These are phyloP conservation scores for Camarhynchus parvulus DNA, from an alignment of 2,113 vertebrate species.

Conservation along the genomic window DNA sequence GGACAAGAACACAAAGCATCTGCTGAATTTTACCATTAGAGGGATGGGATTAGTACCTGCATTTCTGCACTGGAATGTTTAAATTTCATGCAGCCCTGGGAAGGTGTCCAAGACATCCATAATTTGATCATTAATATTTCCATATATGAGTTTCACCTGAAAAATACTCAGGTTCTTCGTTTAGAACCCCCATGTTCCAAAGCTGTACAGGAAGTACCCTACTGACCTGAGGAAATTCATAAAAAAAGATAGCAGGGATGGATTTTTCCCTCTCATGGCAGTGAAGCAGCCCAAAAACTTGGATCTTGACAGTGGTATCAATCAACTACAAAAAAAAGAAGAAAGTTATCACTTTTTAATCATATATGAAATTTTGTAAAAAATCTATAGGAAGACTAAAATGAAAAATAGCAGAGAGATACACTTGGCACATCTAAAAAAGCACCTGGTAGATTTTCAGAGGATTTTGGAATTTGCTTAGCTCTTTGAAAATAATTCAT, in stretches of 20 bases:
- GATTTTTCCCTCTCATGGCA: neutral
- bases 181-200: neutral
- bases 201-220: neutral
- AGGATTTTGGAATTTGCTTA: neutral
- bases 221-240: neutral
- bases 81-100: neutral
- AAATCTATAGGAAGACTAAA: neutral
- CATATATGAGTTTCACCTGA: neutral
- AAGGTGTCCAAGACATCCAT: neutral
- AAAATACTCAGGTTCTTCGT: neutral
- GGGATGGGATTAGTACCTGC: neutral
- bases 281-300: neutral
- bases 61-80: neutral
- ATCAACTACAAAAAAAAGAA: neutral
- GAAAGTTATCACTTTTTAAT: neutral
- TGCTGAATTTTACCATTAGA: neutral
- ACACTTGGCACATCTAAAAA: neutral
- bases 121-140: neutral
- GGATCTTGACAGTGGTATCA: neutral
- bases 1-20: neutral
- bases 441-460: neutral
- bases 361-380: neutral
- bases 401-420: neutral
- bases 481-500: neutral
- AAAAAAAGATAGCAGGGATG: neutral